Evolutionary conservation across 2,797 vertebrate species (phyloP).

Genomic region (Sebastes trivittatus): DNA sequence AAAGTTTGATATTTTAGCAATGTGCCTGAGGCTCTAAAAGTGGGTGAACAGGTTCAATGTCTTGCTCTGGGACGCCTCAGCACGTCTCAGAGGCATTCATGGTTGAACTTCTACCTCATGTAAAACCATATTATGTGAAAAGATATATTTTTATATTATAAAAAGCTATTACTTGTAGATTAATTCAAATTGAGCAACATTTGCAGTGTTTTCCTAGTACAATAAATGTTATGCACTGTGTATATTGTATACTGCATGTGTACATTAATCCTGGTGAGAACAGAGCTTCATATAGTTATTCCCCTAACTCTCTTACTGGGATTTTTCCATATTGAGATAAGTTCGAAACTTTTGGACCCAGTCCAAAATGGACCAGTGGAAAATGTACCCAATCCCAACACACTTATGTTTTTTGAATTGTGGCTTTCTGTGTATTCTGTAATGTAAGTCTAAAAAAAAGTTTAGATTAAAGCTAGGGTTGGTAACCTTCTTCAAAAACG

Average conservation of each 20-base stretch:
- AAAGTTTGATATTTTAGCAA: neutral
- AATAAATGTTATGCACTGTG: neutral
- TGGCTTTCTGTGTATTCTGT: neutral
- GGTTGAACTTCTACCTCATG: slow-evolving; percentile 4
- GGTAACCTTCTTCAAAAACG: too few relatives aligned
- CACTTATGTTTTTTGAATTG: neutral
- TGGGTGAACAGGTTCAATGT: neutral
- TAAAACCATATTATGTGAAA: neutral
- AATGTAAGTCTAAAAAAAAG: neutral
- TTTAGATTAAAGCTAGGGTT: neutral
- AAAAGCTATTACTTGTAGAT: neutral
- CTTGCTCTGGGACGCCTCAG: neutral
- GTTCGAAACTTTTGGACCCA: too few relatives aligned
- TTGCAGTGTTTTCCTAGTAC: neutral
- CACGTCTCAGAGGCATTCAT: neutral
- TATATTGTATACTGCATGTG: neutral
- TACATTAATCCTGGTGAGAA: neutral
- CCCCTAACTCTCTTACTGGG: neutral
- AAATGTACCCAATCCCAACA: neutral
- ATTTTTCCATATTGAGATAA: neutral
- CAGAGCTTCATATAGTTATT: neutral
- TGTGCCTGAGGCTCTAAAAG: neutral
- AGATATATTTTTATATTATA: neutral
- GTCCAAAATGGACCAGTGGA: neutral
- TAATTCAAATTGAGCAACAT: neutral